phyloP scores from a whole-genome alignment of 1,140 invertebrate genomes.

The Scylla paramamosain region DNA sequence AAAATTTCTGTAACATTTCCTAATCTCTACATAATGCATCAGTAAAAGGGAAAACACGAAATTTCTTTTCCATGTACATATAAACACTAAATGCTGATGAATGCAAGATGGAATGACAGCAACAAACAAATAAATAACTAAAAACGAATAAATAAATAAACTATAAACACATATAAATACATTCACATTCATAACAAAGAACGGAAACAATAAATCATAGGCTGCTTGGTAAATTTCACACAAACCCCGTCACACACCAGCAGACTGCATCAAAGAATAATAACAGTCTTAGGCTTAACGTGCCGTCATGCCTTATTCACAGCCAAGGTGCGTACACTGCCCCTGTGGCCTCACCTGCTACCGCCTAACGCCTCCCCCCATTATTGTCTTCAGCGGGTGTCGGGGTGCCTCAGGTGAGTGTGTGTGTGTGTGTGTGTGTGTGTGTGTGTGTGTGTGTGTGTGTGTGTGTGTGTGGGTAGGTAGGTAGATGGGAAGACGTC shows the following conservation, averaged over 20 bases:
- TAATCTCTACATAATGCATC: no score
- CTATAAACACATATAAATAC: background rate
- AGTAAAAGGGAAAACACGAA: no score
- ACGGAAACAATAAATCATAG: background rate
- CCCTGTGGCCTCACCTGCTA: background rate
- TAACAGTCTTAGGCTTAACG: constrained; percentile 10
- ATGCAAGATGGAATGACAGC: no score
- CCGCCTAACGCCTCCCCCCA: constrained; percentile 9
- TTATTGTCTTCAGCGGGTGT: constrained; percentile 7
- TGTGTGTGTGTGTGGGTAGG: constrained; percentile 25
- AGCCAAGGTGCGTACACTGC: constrained; percentile 31
- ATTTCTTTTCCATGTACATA: no score
- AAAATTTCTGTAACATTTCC: no score
- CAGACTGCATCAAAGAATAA: background rate
- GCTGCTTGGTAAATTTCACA: background rate
- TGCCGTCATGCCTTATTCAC: constrained; percentile 49
- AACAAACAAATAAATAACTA: no score
- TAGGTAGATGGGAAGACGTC: background rate
- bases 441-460: constrained; percentile 31
- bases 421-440: constrained; percentile 46
- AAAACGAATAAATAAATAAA: background rate
- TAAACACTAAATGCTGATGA: no score
- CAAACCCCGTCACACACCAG: background rate
- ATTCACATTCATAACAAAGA: background rate
- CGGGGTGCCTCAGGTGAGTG: background rate